Conservation (phyloP, 2,888 invertebrate genomes). For the Lasioglossum leucozonium region DNA sequence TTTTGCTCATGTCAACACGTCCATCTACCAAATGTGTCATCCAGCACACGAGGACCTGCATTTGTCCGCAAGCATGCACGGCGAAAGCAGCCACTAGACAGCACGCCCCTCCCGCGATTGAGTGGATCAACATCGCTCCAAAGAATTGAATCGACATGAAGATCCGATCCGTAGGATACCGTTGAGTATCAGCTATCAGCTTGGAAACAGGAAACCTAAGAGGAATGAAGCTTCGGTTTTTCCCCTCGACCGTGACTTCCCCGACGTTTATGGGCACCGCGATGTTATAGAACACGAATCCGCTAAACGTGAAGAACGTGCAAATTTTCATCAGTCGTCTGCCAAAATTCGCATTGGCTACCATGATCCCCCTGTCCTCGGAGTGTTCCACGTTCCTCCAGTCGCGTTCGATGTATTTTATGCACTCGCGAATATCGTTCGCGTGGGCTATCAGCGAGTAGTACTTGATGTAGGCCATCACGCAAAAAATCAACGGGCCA, state of each 20-base stretch:
- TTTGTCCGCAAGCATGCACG: slow-evolving; percentile 70
- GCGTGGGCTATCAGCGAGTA: slow-evolving; percentile 63
- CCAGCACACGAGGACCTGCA: slow-evolving; percentile 59
- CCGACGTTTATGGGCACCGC: slow-evolving; percentile 17
- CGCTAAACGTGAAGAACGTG: slow-evolving; percentile 55
- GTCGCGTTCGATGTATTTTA: slow-evolving; percentile 66
- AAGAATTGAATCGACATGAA: slow-evolving; percentile 54
- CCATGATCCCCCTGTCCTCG: slow-evolving; percentile 67
- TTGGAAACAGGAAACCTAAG: slow-evolving; percentile 55
- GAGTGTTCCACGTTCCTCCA: slow-evolving; percentile 56
- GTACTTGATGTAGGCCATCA: slow-evolving; percentile 74
- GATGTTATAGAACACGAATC: slow-evolving; percentile 47
- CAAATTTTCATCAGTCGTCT: slow-evolving; percentile 54
- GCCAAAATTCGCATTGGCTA: slow-evolving; percentile 62
- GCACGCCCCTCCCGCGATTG: slow-evolving; percentile 52
- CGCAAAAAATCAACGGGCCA: slow-evolving; percentile 73
- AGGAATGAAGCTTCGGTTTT: slow-evolving; percentile 55
- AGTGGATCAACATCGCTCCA: slow-evolving; percentile 44
- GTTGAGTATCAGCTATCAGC: slow-evolving; percentile 50
- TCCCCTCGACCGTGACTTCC: not conserved
- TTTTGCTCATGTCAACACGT: not conserved
- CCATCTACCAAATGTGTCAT: slow-evolving; percentile 55
- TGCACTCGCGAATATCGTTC: slow-evolving; percentile 66
- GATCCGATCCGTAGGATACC: slow-evolving; percentile 64
- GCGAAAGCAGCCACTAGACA: slow-evolving; percentile 65